phyloP scores from a whole-genome alignment of 2,113 vertebrate species.

The Pithys albifrons region DNA sequence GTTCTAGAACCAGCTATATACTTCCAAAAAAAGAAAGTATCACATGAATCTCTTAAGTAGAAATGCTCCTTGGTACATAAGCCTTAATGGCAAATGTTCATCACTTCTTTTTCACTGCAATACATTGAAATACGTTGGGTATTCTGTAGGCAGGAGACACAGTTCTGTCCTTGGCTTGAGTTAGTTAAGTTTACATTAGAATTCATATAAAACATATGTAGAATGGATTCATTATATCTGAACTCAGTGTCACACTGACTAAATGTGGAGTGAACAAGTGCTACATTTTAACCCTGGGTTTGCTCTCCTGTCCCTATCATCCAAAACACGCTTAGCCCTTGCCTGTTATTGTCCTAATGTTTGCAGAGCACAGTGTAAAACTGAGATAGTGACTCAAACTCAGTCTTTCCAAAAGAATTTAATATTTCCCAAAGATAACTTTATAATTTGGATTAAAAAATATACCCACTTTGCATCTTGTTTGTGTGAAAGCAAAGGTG shows the following conservation, averaged over 20 bases:
- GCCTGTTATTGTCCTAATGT: not conserved
- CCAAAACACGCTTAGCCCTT: not conserved
- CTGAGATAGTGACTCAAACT: not conserved
- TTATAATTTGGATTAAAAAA: not conserved
- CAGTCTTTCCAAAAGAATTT: not conserved
- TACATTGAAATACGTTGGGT: not conserved
- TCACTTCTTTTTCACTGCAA: not conserved
- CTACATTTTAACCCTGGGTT: not conserved
- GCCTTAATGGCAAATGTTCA: not conserved
- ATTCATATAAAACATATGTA: not conserved
- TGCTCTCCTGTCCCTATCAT: not conserved
- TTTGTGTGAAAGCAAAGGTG: not conserved
- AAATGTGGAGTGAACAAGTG: not conserved
- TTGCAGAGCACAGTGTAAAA: not conserved
- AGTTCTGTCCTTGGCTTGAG: not conserved
- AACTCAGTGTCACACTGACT: not conserved
- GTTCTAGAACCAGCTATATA: not conserved
- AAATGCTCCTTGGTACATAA: not conserved
- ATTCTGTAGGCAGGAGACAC: not conserved
- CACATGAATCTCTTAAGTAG: not conserved
- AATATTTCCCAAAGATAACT: not conserved
- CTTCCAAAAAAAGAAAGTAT: not conserved
- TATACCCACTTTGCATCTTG: not conserved
- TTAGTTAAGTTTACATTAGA: not conserved
- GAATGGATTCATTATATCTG: not conserved